A percentile compares a stretch with the other conserved stretches of the same genome.
Conservation (phyloP, 1,140 invertebrate species). For the Subanguina moxae region DNA sequence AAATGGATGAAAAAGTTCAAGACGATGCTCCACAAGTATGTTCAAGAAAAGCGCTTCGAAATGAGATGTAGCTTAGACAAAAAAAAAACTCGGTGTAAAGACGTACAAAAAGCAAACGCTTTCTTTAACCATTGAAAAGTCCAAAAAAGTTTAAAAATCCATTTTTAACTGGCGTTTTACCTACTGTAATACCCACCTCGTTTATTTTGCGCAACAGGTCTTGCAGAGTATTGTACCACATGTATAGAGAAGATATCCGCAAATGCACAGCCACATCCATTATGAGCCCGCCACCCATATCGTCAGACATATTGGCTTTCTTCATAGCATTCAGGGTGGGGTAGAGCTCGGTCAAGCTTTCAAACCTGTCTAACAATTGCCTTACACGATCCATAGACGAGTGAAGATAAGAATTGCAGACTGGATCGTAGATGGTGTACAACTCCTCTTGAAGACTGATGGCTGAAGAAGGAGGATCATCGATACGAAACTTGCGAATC, state of each 20-base stretch:
- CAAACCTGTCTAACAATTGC: constrained; percentile 19
- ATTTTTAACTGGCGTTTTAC: too few relatives aligned
- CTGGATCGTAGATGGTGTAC: constrained; percentile 14
- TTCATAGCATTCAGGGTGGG: constrained; percentile 17
- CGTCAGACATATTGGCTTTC: not conserved
- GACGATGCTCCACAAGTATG: too few relatives aligned
- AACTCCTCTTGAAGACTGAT: not conserved
- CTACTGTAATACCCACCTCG: constrained; percentile 5
- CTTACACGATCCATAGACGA: not conserved
- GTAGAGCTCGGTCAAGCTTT: constrained; percentile 23
- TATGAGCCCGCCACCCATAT: not conserved
- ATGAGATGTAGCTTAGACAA: too few relatives aligned
- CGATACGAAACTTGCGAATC: constrained; percentile 24
- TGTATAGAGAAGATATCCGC: constrained; percentile 23
- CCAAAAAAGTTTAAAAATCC: too few relatives aligned
- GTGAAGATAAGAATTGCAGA: not conserved
- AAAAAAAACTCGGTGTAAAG: too few relatives aligned
- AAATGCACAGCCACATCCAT: not conserved
- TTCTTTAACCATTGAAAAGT: too few relatives aligned
- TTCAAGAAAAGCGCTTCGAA: too few relatives aligned
- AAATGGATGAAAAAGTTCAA: too few relatives aligned
- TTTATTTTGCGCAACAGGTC: constrained; percentile 27
- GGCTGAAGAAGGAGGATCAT: not conserved
- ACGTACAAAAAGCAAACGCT: too few relatives aligned
- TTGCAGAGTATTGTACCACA: constrained; percentile 29